Conservation (phyloP, 2,797 vertebrate species). For the Helostoma temminkii region DNA sequence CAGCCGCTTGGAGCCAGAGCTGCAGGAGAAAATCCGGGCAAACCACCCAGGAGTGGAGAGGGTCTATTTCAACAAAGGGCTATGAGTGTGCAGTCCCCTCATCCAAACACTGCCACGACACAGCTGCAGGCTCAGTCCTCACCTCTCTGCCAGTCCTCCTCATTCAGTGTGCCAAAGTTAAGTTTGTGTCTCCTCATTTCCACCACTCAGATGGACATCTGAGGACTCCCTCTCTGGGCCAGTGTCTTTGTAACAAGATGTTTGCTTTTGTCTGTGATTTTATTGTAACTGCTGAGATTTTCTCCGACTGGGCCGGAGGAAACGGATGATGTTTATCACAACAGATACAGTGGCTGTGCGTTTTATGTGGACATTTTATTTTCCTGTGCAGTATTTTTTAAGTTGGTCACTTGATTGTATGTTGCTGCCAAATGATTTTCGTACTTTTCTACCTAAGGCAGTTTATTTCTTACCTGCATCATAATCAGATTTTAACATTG, state of each 20-base stretch:
- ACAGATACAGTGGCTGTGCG: conserved; percentile 43
- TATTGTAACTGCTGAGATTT: conserved; percentile 54
- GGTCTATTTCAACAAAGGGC: conserved; percentile 99
- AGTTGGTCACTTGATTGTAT: conserved; percentile 38
- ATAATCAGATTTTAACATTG: conserved; percentile 34
- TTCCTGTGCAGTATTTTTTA: conserved; percentile 51
- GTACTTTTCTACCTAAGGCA: conserved; percentile 38
- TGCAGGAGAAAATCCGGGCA: conserved; percentile 92
- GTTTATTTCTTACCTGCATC: conserved; percentile 31
- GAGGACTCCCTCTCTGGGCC: conserved; percentile 42
- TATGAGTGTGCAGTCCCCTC: conserved; percentile 82
- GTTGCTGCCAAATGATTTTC: conserved; percentile 57
- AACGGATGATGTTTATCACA: conserved; percentile 43
- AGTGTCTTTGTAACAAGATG: conserved; percentile 62
- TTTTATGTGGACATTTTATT: conserved; percentile 48
- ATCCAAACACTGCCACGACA: conserved; percentile 70
- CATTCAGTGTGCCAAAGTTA: conserved; percentile 86
- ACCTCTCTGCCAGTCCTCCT: conserved; percentile 66
- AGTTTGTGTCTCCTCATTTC: conserved; percentile 72
- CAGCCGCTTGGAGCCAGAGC: conserved; percentile 90
- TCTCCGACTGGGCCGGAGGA: conserved; percentile 45
- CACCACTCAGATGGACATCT: conserved; percentile 47
- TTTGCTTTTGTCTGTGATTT: conserved; percentile 67
- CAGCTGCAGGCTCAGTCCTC: conserved; percentile 59
- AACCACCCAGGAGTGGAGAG: conserved; percentile 86